Evolutionary conservation across 2,888 invertebrate genomes (phyloP), one percentile per base, ranked within the genome.

Genomic region (Harpagoxenus sublaevis): DNA sequence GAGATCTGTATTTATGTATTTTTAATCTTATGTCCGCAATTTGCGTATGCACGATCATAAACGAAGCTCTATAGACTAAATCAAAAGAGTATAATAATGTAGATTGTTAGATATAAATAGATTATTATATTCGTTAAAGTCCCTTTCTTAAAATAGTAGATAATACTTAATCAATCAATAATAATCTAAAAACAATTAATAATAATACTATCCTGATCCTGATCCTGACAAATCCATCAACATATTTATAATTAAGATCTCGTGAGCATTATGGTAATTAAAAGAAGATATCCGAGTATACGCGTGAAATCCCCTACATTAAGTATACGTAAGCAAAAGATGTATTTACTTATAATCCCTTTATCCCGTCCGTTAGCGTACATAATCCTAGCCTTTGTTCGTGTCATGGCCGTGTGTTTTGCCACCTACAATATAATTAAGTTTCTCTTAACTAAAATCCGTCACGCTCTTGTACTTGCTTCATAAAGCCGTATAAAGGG

Each of bases 371-470:
- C 53, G n/a, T 62, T 83, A 9, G 66, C 74, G 39, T 48, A 74
- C 53, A 55, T 77, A 84, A 84, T 86, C 78, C 83, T 53, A 42
- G 39, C 66, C 28, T 86, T 71, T 73, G 81, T 84, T 70, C 48
- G 12, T 53, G 53, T 51, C 74, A 65, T 28, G 51, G 42, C 39
- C 74, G 15, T 53, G 48, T 70, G 31, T 81, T 57, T 42, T n/a
- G 28, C 31, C 75, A 60, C 53, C 48, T 70, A 77, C 35, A n/a
- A 65, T 84, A 60, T 84, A 84, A 84, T 84, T 84, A 84, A 74
- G 84, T 68, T 18, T 48, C 57, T 82, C 77, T 84, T 81, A 73
- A 71, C 62, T 82, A 73, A 86, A 86, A 82, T 84, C 66, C 78
- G 53, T 77, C 83, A 31, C 18, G 60, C 63, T 66, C 39, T 63